Evolutionary conservation across 2,797 vertebrate genomes (phyloP).

Genomic region (Pteronotus mesoamericanus): DNA sequence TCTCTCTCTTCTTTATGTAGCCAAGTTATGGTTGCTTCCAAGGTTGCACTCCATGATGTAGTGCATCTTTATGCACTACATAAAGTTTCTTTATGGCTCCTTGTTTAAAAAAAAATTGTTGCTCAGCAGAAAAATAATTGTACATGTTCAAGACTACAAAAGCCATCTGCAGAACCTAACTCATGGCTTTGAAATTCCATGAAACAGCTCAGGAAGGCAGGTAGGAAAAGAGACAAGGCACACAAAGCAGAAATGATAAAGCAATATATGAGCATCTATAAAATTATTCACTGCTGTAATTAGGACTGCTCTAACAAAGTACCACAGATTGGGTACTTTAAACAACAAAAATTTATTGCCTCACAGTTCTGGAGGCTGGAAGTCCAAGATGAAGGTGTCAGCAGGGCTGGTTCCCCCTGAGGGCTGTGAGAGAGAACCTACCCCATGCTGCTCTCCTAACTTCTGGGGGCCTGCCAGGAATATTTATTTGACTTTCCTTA

Average conservation of each 20-base stretch:
- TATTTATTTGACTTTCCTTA: background rate
- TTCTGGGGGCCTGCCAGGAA: background rate
- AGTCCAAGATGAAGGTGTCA: background rate
- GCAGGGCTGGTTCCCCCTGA: background rate
- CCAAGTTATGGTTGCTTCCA: background rate
- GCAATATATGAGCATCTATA: too few relatives aligned
- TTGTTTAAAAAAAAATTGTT: too few relatives aligned
- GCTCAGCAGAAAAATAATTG: too few relatives aligned
- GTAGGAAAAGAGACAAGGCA: too few relatives aligned
- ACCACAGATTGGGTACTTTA: background rate
- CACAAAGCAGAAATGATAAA: too few relatives aligned
- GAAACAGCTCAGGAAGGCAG: too few relatives aligned
- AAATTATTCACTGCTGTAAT: too few relatives aligned
- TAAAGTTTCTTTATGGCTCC: too few relatives aligned
- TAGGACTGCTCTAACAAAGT: background rate
- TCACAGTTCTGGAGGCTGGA: background rate
- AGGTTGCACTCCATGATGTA: background rate
- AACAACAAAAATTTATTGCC: background rate
- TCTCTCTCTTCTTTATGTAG: background rate
- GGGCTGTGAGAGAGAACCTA: background rate
- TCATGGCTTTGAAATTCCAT: too few relatives aligned
- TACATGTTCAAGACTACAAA: too few relatives aligned
- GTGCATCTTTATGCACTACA: too few relatives aligned
- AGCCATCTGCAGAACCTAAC: too few relatives aligned
- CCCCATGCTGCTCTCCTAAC: background rate